These are phyloP conservation scores for Unio pictorum DNA, from an alignment of 2,888 invertebrate genomes.

Conservation along the genomic window DNA sequence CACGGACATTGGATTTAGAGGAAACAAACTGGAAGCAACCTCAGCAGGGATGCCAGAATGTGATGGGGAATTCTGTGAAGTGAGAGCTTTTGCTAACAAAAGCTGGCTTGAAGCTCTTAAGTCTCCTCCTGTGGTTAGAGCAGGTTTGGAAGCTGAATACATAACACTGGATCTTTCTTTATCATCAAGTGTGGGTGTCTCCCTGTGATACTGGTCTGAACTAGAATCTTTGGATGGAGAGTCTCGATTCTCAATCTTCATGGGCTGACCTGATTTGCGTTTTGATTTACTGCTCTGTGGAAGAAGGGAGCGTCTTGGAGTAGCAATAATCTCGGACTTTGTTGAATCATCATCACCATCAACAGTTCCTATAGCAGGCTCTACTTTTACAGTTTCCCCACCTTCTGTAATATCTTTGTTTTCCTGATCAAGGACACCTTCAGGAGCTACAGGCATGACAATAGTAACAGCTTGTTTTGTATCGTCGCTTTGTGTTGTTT, in stretches of 20 bases:
- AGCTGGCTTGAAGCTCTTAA: constrained; percentile 32
- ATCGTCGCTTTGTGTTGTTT: neutral
- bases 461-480: constrained; percentile 32
- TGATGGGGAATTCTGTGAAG: neutral
- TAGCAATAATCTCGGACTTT: constrained; percentile 48
- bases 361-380: constrained; percentile 3
- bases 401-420: constrained; percentile 23
- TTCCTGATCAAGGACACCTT: constrained; percentile 8
- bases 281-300: constrained; percentile 38
- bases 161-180: too few species aligned
- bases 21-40: too few species aligned
- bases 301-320: constrained; percentile 52
- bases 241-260: constrained; percentile 8
- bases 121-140: neutral
- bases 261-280: constrained; percentile 47
- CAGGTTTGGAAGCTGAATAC: too few species aligned
- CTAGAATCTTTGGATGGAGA: neutral
- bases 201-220: constrained; percentile 6
- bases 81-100: constrained; percentile 33
- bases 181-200: neutral
- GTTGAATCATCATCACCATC: constrained; percentile 22
- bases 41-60: too few species aligned
- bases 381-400: constrained; percentile 33
- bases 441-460: constrained; percentile 59
- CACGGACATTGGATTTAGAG: too few species aligned